phyloP scores from a whole-genome alignment of 2,113 vertebrate genomes.

The Colius striatus region DNA sequence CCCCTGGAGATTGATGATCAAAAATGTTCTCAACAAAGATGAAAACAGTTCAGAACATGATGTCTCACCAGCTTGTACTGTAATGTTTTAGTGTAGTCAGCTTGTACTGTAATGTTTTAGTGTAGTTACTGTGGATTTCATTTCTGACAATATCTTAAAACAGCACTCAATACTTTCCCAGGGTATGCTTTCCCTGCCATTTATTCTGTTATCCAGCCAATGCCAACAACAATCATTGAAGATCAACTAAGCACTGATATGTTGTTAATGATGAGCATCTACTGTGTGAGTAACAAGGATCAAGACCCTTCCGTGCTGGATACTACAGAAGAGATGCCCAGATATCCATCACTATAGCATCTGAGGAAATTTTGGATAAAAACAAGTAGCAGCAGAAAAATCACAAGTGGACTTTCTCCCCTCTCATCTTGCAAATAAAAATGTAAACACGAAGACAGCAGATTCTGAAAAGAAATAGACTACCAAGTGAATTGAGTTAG shows the following conservation, averaged over 20 bases:
- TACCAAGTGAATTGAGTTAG: neutral
- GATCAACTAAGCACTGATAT: neutral
- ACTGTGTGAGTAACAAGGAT: neutral
- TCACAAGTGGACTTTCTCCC: neutral
- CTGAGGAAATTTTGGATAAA: neutral
- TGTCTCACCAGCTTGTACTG: neutral
- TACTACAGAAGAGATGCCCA: neutral
- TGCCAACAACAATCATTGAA: neutral
- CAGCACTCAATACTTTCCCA: slow-evolving; percentile 18
- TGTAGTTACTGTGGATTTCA: neutral
- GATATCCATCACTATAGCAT: neutral
- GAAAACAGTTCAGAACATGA: slow-evolving; percentile 3
- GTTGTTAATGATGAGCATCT: neutral
- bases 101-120: neutral
- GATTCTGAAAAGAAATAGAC: neutral
- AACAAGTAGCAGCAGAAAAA: neutral
- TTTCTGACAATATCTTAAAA: slow-evolving; percentile 5
- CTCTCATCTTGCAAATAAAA: neutral
- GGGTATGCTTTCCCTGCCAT: neutral
- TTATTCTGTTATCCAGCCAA: slow-evolving; percentile 3
- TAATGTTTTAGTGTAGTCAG: neutral
- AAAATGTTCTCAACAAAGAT: neutral
- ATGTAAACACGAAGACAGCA: neutral
- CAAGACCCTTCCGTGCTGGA: neutral
- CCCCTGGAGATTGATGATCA: slow-evolving; percentile 28